Conservation (phyloP, 2,113 vertebrate genomes). For the Athene cunicularia region DNA sequence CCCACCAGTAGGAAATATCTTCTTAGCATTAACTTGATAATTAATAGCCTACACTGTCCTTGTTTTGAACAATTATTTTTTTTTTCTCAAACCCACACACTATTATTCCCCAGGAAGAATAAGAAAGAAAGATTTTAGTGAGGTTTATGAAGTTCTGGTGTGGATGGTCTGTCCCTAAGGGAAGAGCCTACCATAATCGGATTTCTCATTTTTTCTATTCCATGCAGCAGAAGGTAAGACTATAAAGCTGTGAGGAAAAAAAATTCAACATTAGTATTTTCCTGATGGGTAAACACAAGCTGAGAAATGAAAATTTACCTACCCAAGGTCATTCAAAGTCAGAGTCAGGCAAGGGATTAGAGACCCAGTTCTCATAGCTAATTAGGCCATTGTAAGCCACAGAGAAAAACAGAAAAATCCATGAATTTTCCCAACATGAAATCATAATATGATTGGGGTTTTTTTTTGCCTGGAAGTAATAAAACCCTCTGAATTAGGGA, state of each 20-base stretch:
- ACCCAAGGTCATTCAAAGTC: background rate
- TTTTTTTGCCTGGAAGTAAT: background rate
- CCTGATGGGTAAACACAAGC: background rate
- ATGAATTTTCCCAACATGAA: background rate
- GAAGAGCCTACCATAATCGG: background rate
- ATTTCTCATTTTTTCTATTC: background rate
- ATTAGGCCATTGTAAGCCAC: conserved; percentile 12
- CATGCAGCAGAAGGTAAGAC: background rate
- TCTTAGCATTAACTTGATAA: background rate
- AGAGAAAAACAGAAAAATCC: background rate
- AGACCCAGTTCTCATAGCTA: background rate
- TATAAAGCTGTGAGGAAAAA: background rate
- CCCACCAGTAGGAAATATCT: background rate
- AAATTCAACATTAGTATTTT: background rate
- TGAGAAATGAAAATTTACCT: background rate
- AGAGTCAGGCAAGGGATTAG: background rate
- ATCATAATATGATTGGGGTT: background rate
- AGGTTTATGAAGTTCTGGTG: background rate
- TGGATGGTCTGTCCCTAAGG: background rate
- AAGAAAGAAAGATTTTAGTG: background rate
- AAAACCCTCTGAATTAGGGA: background rate
- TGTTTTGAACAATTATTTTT: background rate
- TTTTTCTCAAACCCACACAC: background rate
- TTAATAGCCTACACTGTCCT: background rate
- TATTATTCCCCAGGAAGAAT: background rate